Percentiles rank a stretch among this genome's conserved stretches.
These are phyloP conservation scores for Aphaenogaster rudis DNA, from an alignment of 1,140 invertebrate species.

Conservation along the genomic window DNA sequence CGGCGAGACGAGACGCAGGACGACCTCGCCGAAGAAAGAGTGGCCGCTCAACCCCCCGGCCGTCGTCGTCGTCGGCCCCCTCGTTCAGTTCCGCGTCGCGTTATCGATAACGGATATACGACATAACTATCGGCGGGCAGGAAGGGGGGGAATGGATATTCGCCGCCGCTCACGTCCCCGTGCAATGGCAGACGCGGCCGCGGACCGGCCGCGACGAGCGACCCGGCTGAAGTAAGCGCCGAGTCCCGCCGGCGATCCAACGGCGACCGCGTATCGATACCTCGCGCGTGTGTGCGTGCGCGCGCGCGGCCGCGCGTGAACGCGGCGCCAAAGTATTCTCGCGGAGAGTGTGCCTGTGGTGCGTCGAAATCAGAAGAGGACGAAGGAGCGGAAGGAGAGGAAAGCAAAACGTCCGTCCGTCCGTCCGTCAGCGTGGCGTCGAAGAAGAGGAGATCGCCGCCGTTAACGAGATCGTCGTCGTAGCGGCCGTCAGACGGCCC, in stretches of 20 bases:
- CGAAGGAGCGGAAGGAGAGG: background rate
- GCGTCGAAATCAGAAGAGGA: background rate
- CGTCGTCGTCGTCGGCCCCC: background rate
- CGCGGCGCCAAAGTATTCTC: background rate
- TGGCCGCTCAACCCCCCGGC: background rate
- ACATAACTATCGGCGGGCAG: background rate
- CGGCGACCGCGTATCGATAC: conserved; percentile 15
- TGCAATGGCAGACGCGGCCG: conserved; percentile 56
- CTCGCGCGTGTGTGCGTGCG: background rate
- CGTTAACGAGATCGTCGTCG: conserved; percentile 31
- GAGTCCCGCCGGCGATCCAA: conserved; percentile 1
- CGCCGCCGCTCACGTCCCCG: conserved; percentile 29
- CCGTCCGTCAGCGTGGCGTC: background rate
- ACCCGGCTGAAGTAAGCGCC: background rate
- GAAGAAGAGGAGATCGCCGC: background rate
- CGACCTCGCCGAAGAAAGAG: background rate
- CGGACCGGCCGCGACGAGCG: conserved; percentile 44
- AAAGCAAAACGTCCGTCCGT: background rate
- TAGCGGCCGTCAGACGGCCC: background rate
- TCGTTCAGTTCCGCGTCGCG: background rate
- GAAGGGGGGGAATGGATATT: background rate
- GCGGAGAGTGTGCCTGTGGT: background rate
- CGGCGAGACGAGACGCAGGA: background rate
- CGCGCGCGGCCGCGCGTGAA: conserved; percentile 2
- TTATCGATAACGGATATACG: conserved; percentile 2